These are phyloP conservation scores for Manis crassicaudata DNA, from an alignment of 2,797 vertebrate species.

Conservation along the genomic window DNA sequence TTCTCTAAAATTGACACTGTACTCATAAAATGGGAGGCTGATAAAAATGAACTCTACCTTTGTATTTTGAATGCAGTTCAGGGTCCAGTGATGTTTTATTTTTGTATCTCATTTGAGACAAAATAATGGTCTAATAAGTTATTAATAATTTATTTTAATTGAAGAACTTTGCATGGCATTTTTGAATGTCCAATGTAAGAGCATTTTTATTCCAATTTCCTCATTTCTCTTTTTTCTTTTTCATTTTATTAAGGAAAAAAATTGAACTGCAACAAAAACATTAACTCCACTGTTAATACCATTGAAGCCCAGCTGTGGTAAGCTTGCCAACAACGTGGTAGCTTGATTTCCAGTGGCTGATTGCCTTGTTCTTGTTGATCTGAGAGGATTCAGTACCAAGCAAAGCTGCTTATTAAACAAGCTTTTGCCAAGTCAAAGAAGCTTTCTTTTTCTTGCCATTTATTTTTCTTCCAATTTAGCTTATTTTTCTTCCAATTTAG, in stretches of 20 bases:
- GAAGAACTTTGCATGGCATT: conserved; percentile 67
- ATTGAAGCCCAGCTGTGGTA: not conserved
- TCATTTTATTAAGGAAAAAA: not conserved
- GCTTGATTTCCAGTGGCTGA: conserved; percentile 39
- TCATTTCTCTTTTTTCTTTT: conserved; percentile 57
- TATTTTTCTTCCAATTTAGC: too few relatives aligned
- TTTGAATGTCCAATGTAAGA: conserved; percentile 47
- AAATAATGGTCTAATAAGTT: conserved; percentile 52
- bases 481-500: not conserved
- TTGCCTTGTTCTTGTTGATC: not conserved
- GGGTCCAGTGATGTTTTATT: conserved; percentile 52
- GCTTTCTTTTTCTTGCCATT: conserved; percentile 14
- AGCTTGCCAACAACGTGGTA: not conserved
- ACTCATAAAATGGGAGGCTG: conserved; percentile 65
- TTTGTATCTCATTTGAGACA: conserved; percentile 57
- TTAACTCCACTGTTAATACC: not conserved
- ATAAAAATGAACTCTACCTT: conserved; percentile 62
- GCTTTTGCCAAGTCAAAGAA: conserved; percentile 5
- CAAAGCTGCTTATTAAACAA: conserved; percentile 51
- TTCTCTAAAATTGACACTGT: conserved; percentile 62
- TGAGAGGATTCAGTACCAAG: conserved; percentile 51
- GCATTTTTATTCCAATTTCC: not conserved
- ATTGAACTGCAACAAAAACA: conserved; percentile 36
- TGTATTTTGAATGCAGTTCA: conserved; percentile 52
- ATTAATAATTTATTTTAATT: conserved; percentile 39